Evolutionary conservation across 2,888 invertebrate species (phyloP), one percentile per base, ranked within the genome.

Genomic region (Hoplodrina ambigua): DNA sequence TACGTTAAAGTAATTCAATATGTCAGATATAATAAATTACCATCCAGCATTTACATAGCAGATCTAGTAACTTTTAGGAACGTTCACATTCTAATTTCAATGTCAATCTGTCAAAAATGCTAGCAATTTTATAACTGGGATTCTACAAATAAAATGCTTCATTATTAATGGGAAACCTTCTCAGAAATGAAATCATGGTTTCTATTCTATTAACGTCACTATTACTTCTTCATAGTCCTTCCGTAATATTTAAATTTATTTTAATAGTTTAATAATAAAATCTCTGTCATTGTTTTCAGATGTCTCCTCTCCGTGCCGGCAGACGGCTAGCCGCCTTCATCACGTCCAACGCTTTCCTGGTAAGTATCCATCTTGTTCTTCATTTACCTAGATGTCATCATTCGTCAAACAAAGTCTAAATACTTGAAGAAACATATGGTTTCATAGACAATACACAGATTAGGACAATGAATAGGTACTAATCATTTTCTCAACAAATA

Each of bases 331-430:
- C 89, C 53, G 85, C 87, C 59, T 87, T 90, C 75, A 87, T 93
- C 78, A 89, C 92, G 49, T 91, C 90, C 75, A 94, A 93, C 76
- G 87, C 90, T 62, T 92, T 94, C 72, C 85, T 95, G 92, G 95
- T 95, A 85, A 82, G 83, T 73, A 82, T 49, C 5, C 20, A 3
- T 41, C 11, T 37, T 37, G 7, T 37, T 37, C 37, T 8, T 8
- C 8, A 37, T 37, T 37, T 8, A 37, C 2, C 13, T 4, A 4
- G 2, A 19, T 11, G 30, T 15, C 37, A 52, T 30, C 8, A 8
- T 2, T 52, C 13, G n/a, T 11, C 7, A 10, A 52, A 2, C 2
- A 17, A 33, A 52, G 8, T 4, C 4, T 11, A n/a, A 56, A 30
- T 5, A 41, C 5, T n/a, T 0, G 13, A 58, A 30, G 2, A 33